Percentiles rank a stretch among this genome's conserved stretches.
Evolutionary conservation across 2,888 invertebrate genomes (phyloP).

Genomic region (Torymus texanus): DNA sequence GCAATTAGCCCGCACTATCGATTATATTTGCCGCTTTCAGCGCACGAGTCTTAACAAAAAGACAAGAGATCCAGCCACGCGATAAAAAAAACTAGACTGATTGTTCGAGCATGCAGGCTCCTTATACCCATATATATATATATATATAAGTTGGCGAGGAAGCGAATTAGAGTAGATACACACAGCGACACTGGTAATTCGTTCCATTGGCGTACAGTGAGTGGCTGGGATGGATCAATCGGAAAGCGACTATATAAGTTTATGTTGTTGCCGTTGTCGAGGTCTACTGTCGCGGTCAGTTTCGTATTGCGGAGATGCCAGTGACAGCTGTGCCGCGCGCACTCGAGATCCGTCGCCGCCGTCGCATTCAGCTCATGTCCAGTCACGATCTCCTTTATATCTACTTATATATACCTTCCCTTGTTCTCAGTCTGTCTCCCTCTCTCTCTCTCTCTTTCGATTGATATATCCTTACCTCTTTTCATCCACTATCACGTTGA

Average conservation of each 20-base stretch:
- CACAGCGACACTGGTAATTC: slow-evolving; percentile 65
- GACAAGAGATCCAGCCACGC: no score
- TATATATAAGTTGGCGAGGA: background rate
- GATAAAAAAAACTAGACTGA: no score
- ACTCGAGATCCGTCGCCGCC: slow-evolving; percentile 66
- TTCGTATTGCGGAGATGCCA: slow-evolving; percentile 74
- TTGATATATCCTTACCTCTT: background rate
- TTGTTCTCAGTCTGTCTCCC: slow-evolving; percentile 21
- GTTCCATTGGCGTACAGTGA: slow-evolving; percentile 70
- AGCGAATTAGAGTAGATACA: background rate
- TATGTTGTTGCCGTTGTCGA: slow-evolving; percentile 72
- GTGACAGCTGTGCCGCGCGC: slow-evolving; percentile 72
- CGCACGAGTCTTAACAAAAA: no score
- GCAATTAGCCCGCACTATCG: no score
- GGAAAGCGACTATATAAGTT: slow-evolving; percentile 74
- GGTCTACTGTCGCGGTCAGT: slow-evolving; percentile 74
- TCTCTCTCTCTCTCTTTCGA: slow-evolving; percentile 6
- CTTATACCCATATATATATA: no score
- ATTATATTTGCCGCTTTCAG: no score
- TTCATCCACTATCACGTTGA: no score
- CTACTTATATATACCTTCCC: slow-evolving; percentile 67
- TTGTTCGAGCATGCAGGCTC: no score
- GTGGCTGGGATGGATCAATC: slow-evolving; percentile 74
- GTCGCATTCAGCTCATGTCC: slow-evolving; percentile 74
- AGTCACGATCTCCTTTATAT: slow-evolving; percentile 72